Base-by-base conservation (phyloP, 2,113 vertebrate species). In the Tragelaphus scriptus region DNA sequence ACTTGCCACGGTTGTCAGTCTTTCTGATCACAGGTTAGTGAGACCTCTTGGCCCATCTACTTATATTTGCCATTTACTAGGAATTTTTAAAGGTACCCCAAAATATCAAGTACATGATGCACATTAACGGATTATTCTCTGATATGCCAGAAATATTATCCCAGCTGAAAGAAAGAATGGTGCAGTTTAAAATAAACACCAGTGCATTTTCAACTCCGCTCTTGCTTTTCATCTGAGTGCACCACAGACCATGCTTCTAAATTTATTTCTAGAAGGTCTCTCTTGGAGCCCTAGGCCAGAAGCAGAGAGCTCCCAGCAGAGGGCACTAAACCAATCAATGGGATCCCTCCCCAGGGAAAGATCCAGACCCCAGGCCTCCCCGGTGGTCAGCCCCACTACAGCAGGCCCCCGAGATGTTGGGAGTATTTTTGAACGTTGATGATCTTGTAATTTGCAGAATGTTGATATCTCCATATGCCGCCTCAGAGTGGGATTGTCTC, bases 391-490 rank as follows among this genome's bases (percentile, higher is more conserved):
- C 23, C 28, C 61, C 56, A 14, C 0, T 23, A 21, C 44, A 15
- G 4, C 21, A 4, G 6, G 1, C 44, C 56, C 61, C 28, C 25
- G 16, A 7, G 44, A 94, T 91, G 25, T 11, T 0, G 28, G 75
- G 40, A 13, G 1, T 77, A 21, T n/a, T 86, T 82, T 9, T 71
- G 71, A 71, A 85, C 0, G 0, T 58, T 71, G 30, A 91, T 2
- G 80, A 92, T 63, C 75, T 90, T 87, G 40, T 58, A 53, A 44
- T 95, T 95, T 47, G 30, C 93, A 26, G 4, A 19, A 88, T 9
- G 4, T 91, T 32, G 68, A 5, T 89, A 15, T 89, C 95, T 96
- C 97, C 95, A 90, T 47, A 95, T 40, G 68, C 53, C 26, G 6
- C 3, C 94, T 58, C 15, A 0, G 61, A 85, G 90, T 44, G 59